These are phyloP conservation scores for Trichonephila inaurata DNA, from an alignment of 1,140 invertebrate genomes.

Conservation along the genomic window DNA sequence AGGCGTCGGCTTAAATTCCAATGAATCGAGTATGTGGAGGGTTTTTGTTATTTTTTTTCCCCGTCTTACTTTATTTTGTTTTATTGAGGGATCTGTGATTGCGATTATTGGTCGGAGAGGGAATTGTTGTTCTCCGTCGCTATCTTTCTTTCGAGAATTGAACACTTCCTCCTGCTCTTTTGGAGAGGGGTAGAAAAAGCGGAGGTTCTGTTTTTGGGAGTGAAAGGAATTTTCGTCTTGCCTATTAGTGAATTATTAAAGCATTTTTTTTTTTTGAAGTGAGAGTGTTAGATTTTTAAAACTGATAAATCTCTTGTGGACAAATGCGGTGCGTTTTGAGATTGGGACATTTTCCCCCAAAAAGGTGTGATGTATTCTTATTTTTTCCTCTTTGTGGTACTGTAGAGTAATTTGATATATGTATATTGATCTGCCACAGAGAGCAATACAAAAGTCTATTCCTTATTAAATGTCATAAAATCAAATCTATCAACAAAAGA, in stretches of 20 bases:
- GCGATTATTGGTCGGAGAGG: constrained; percentile 44
- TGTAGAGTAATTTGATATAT: too few relatives aligned
- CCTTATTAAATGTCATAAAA: too few relatives aligned
- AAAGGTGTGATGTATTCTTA: too few relatives aligned
- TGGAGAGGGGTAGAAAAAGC: background rate
- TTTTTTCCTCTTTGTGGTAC: too few relatives aligned
- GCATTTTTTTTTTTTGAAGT: background rate
- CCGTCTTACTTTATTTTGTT: constrained; percentile 41
- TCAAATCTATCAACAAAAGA: too few relatives aligned
- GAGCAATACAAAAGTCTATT: too few relatives aligned
- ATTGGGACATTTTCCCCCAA: too few relatives aligned
- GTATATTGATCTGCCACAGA: too few relatives aligned
- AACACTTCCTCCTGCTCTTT: background rate
- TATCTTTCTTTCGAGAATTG: background rate
- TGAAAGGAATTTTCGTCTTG: background rate
- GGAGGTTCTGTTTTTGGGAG: background rate
- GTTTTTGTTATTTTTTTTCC: background rate
- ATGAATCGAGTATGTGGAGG: constrained; percentile 28
- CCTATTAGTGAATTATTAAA: constrained; percentile 14
- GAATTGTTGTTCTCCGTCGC: background rate
- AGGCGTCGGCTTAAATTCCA: constrained; percentile 49
- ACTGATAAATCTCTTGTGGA: too few relatives aligned
- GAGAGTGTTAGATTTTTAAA: background rate
- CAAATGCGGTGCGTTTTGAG: too few relatives aligned
- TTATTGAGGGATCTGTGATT: constrained; percentile 65